Evolutionary conservation across 1,140 invertebrate genomes (phyloP).

Genomic region (Calephelis virginiensis): DNA sequence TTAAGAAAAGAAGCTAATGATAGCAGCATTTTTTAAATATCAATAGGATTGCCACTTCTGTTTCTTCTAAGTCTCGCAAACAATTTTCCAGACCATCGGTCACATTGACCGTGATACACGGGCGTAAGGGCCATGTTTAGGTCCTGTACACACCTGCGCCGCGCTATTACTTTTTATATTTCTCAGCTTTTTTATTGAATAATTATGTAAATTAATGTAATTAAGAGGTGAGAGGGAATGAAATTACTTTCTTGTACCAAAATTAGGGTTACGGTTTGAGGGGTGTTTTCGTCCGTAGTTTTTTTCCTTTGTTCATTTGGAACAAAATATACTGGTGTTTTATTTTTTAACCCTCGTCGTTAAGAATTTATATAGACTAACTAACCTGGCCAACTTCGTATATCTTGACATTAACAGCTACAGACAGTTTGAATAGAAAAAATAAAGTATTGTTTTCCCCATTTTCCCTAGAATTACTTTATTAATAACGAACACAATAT

Average conservation of each 20-base stretch:
- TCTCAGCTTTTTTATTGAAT: not conserved
- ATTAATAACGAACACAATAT: too few relatives aligned
- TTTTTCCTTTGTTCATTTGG: too few relatives aligned
- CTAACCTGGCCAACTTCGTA: too few relatives aligned
- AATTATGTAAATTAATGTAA: not conserved
- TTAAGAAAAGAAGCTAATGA: too few relatives aligned
- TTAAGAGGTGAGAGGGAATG: not conserved
- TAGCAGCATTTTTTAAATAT: not conserved
- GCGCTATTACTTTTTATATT: conserved; percentile 5
- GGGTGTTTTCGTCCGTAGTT: not conserved
- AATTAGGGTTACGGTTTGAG: not conserved
- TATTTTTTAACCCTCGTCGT: not conserved
- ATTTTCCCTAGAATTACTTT: too few relatives aligned
- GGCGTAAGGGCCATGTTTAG: not conserved
- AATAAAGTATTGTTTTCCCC: too few relatives aligned
- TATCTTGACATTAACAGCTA: too few relatives aligned
- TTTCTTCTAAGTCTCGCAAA: not conserved
- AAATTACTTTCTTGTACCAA: not conserved
- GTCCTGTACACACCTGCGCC: not conserved
- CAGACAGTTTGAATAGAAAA: too few relatives aligned
- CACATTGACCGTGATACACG: conserved; percentile 4
- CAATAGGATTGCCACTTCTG: not conserved
- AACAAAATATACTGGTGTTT: too few relatives aligned
- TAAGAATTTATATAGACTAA: too few relatives aligned
- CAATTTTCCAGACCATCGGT: conserved; percentile 2